phyloP scores from a whole-genome alignment of 30 jellyfish, hydroid and myxozoan species.

The Cassiopea andromeda region DNA sequence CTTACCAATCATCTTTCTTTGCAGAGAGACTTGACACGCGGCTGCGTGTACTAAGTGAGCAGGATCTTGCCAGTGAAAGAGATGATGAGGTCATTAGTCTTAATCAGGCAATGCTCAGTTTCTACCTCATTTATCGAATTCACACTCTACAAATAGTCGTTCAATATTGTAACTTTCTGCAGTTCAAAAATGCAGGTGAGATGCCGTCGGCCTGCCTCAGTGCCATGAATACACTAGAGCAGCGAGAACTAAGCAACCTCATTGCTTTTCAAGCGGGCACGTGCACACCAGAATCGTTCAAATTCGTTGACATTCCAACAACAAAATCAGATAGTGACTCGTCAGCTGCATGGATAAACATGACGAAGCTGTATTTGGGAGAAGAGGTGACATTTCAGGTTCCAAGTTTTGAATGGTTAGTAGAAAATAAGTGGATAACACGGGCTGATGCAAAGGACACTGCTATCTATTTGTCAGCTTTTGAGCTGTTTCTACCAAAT shows the following conservation, averaged over 20 bases:
- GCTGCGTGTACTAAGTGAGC: conserved; percentile 13
- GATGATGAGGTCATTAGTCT: conserved; percentile 18
- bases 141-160: conserved; percentile 27
- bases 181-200: conserved; percentile 57
- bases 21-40: conserved; percentile 11
- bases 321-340: neutral
- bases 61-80: conserved; percentile 9
- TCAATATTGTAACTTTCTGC: conserved; percentile 55
- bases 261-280: conserved; percentile 22
- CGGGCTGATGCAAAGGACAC: conserved; percentile 23
- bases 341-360: conserved; percentile 11
- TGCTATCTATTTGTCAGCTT: conserved; percentile 18
- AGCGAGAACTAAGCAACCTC: conserved; percentile 28
- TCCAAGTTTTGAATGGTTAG: conserved; percentile 59
- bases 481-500: conserved; percentile 42
- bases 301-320: conserved; percentile 47
- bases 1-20: conserved; percentile 21
- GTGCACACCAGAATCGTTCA: conserved; percentile 29
- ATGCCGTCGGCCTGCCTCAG: conserved; percentile 41
- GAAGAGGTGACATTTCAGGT: conserved; percentile 40
- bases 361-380: conserved; percentile 35
- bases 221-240: conserved; percentile 27
- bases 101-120: conserved; percentile 13
- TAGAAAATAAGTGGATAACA: conserved; percentile 43
- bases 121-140: conserved; percentile 26